Conservation (phyloP, 2,113 vertebrate genomes). For the Indicator maculatus region DNA sequence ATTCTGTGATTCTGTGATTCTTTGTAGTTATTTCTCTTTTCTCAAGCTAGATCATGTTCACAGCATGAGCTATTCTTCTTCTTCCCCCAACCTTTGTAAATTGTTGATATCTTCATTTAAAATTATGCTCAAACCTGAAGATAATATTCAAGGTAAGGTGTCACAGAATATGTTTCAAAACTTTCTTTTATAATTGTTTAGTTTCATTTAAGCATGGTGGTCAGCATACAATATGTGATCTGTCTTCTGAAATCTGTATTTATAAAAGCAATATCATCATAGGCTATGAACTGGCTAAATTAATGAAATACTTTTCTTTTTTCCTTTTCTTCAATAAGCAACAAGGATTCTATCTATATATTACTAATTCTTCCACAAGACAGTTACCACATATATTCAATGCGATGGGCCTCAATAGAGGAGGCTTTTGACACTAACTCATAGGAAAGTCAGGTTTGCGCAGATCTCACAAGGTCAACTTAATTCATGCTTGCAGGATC, state of each 20-base stretch:
- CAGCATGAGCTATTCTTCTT: neutral
- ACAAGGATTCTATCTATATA: neutral
- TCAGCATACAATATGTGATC: neutral
- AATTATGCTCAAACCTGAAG: neutral
- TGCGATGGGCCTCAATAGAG: neutral
- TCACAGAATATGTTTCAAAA: neutral
- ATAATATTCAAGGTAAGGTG: neutral
- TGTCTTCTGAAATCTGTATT: neutral
- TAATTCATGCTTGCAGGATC: neutral
- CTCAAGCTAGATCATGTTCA: neutral
- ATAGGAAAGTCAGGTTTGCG: neutral
- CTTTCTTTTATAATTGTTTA: neutral
- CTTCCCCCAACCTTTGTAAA: neutral
- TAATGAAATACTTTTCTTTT: neutral
- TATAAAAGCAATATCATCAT: neutral
- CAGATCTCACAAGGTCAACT: neutral
- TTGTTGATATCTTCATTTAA: neutral
- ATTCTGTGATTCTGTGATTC: neutral
- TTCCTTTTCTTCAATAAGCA: neutral
- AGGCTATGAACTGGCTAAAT: neutral
- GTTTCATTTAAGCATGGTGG: neutral
- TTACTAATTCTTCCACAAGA: neutral
- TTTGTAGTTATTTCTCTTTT: neutral
- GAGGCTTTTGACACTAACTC: neutral
- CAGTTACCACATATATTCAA: neutral